Evolutionary conservation across 2,113 vertebrate genomes (phyloP).

Genomic region (Anguilla japonica): DNA sequence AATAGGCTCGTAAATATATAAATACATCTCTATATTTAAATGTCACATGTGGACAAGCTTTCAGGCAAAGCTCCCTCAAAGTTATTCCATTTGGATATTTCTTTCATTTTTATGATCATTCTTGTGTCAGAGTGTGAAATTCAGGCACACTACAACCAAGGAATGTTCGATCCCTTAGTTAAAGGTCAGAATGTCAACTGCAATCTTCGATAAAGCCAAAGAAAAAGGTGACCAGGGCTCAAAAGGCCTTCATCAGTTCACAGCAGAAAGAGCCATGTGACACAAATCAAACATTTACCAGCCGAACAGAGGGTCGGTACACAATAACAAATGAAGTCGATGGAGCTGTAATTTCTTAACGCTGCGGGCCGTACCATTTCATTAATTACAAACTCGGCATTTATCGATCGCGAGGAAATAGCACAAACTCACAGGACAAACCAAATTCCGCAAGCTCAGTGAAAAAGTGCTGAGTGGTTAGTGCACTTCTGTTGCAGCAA

Average conservation of each 20-base stretch:
- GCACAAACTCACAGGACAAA: slow-evolving; percentile 27
- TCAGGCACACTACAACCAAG: background rate
- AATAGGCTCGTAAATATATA: no score
- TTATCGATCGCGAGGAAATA: slow-evolving; percentile 47
- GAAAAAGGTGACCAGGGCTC: slow-evolving; percentile 35
- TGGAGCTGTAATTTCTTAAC: slow-evolving; percentile 29
- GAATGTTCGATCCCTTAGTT: background rate
- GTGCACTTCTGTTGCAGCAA: slow-evolving; percentile 38
- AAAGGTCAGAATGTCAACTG: background rate
- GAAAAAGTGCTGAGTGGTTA: slow-evolving; percentile 43
- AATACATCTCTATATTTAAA: no score
- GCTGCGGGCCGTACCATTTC: background rate
- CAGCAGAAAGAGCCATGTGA: slow-evolving; percentile 57
- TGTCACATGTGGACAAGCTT: no score
- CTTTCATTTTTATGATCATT: background rate
- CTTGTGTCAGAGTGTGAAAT: background rate
- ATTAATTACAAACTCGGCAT: slow-evolving; percentile 58
- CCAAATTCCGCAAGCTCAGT: slow-evolving; percentile 35
- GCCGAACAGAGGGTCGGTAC: slow-evolving; percentile 49
- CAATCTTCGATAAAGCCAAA: background rate
- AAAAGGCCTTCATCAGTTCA: slow-evolving; percentile 44
- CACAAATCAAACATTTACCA: slow-evolving; percentile 45
- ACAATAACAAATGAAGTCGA: slow-evolving; percentile 58
- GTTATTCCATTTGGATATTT: background rate
- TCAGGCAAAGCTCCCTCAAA: no score